Percentiles rank a stretch among this genome's conserved stretches.
phyloP scores from a whole-genome alignment of 2,113 vertebrate genomes.

The Myxocyprinus asiaticus region DNA sequence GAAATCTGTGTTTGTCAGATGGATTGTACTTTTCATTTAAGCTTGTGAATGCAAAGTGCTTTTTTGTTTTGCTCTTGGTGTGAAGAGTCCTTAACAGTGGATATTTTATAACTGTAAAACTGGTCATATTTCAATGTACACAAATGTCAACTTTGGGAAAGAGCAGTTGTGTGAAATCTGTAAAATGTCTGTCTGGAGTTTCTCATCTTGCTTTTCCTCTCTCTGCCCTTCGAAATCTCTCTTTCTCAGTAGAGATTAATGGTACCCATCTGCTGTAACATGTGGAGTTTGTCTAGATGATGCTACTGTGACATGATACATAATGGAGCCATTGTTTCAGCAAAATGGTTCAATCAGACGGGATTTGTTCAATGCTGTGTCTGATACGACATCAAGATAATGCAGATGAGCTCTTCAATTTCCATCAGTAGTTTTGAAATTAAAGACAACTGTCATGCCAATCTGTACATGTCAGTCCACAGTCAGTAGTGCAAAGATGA shows the following conservation, averaged over 20 bases:
- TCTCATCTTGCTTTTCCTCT: conserved; percentile 3
- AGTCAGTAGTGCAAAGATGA: background rate
- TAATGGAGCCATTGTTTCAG: conserved; percentile 51
- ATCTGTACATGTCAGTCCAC: background rate
- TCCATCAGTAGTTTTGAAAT: conserved; percentile 10
- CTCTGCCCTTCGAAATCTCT: conserved; percentile 15
- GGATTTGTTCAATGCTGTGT: conserved; percentile 30
- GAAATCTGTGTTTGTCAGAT: no score
- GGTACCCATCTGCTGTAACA: conserved; percentile 51
- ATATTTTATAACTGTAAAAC: background rate
- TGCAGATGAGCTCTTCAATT: background rate
- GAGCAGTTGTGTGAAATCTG: conserved; percentile 7
- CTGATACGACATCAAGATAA: conserved; percentile 26
- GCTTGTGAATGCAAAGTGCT: background rate
- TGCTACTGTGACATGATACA: conserved; percentile 44
- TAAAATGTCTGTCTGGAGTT: conserved; percentile 13
- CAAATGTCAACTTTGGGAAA: conserved; percentile 6
- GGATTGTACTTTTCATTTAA: no score
- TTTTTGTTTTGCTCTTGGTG: background rate
- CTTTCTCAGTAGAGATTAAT: conserved; percentile 48
- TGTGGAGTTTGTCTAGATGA: conserved; percentile 54
- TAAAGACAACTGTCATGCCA: conserved; percentile 6
- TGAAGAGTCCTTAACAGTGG: background rate
- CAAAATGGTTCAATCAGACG: conserved; percentile 41
- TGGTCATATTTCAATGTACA: background rate